Conservation (phyloP, 2,797 vertebrate species). For the Clarias fuscus region DNA sequence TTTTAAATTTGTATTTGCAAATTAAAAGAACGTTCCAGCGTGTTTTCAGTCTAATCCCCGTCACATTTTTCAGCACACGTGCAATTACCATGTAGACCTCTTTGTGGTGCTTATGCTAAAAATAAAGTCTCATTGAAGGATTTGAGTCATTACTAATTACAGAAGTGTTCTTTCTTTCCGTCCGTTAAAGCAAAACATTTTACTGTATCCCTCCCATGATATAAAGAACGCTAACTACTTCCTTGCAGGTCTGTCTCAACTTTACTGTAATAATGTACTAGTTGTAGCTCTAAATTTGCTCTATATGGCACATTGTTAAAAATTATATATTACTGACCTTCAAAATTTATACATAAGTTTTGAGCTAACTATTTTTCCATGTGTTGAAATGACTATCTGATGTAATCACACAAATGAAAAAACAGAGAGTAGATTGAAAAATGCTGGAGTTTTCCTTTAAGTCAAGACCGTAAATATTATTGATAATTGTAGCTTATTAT, state of each 20-base stretch:
- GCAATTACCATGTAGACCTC: not conserved
- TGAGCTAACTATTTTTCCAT: not conserved
- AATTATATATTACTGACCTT: not conserved
- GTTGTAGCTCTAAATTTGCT: not conserved
- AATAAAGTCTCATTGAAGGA: not conserved
- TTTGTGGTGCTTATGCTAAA: not conserved
- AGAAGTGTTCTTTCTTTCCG: not conserved
- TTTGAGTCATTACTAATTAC: not conserved
- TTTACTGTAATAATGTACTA: not conserved
- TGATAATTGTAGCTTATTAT: not conserved
- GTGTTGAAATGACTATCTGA: not conserved
- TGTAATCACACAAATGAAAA: not conserved
- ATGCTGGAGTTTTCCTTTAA: conserved; percentile 16
- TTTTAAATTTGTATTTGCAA: not conserved
- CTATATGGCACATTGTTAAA: not conserved
- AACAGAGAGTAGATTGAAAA: conserved; percentile 6
- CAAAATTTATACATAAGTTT: not conserved
- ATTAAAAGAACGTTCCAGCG: conserved; percentile 1
- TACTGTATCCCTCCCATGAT: not conserved
- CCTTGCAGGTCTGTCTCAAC: not conserved
- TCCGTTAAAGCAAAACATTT: not conserved
- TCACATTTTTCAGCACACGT: not conserved
- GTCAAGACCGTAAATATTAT: not conserved
- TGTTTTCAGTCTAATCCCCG: not conserved
- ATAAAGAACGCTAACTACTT: not conserved